A percentile compares a stretch with the other conserved stretches of the same genome.
phyloP scores from a whole-genome alignment of 1,140 invertebrate species.

The Drosophila watanabei region DNA sequence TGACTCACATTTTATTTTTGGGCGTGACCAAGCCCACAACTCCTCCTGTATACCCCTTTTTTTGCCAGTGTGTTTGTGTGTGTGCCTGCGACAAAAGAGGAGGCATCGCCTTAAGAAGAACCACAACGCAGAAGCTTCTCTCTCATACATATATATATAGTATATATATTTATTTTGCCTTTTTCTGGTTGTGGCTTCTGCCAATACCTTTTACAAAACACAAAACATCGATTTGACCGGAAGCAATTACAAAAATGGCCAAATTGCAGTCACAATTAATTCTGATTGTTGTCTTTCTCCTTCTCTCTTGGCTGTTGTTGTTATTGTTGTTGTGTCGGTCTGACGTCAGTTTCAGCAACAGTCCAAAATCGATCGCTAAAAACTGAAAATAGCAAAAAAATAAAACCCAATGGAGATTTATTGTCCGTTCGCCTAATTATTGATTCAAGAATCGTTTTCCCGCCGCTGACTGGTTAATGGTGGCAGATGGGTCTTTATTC shows the following conservation, averaged over 20 bases:
- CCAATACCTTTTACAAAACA: constrained; percentile 34
- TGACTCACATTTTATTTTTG: constrained; percentile 26
- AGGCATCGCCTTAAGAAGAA: constrained; percentile 22
- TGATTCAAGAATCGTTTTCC: constrained; percentile 74
- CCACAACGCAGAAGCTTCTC: constrained; percentile 16
- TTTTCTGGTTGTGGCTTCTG: constrained; percentile 11
- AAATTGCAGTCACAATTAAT: constrained; percentile 75
- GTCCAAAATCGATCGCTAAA: constrained; percentile 24
- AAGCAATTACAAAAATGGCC: constrained; percentile 79
- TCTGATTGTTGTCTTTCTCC: constrained; percentile 36
- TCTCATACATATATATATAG: neutral
- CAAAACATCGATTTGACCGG: constrained; percentile 50
- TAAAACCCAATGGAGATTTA: constrained; percentile 50
- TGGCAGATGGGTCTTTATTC: neutral
- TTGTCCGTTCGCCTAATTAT: constrained; percentile 67
- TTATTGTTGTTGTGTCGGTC: constrained; percentile 51
- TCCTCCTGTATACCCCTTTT: neutral
- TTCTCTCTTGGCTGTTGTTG: constrained; percentile 16
- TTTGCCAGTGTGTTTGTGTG: no score
- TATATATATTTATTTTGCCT: neutral
- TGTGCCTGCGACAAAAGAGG: constrained; percentile 17
- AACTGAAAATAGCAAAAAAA: constrained; percentile 43
- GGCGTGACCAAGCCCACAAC: constrained; percentile 7
- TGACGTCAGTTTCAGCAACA: constrained; percentile 60
- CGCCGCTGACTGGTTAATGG: constrained; percentile 15